Base-by-base conservation (phyloP, 2,797 vertebrate species). In the Babyrousa celebensis region DNA sequence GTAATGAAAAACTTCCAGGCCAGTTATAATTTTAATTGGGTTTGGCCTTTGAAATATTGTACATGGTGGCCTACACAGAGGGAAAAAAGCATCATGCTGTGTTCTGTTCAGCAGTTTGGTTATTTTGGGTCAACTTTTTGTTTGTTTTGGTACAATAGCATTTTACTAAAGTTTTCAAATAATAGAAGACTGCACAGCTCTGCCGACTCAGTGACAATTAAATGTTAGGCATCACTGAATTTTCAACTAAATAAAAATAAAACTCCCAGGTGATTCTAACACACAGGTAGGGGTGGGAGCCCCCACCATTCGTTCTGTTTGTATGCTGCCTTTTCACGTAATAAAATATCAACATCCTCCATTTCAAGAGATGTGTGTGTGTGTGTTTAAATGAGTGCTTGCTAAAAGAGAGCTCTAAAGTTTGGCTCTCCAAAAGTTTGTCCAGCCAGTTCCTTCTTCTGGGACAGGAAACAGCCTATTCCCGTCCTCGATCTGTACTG, bases 201-300 rank as follows among this genome's bases (percentile, higher is more conserved):
- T 65, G 43, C 56, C 40, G 86, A 91, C 23, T 63, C 62, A 18
- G 77, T 80, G 52, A 65, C 96, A 91, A 95, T 93, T 60, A 91
- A 95, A 95, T 65, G 86, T 29, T 40, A 95, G 77, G 60, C 75
- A 93, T 56, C 60, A 8, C 48, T 84, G 67, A 15, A 63, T 93
- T 85, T 92, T 95, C n/a, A 75, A 20, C 92, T 27, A 75, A 65
- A 27, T 93, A 87, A 71, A 86, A 77, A 40, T 72, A 29, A 91
- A 80, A n/a, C 56, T 90, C 70, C 85, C 72, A 60, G 67, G 72
- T 72, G 65, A 93, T n/a, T 90, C 32, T 67, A 63, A 62, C 17
- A 84, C 54, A 88, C 27, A 52, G 36, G 20, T 68, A n/a, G 16
- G 17, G n/a, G 20, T 12, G 23, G 80, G 71, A 56, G 84, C 18